Evolutionary conservation across 2,888 invertebrate species (phyloP).

Genomic region (Gasteruption jaculator): DNA sequence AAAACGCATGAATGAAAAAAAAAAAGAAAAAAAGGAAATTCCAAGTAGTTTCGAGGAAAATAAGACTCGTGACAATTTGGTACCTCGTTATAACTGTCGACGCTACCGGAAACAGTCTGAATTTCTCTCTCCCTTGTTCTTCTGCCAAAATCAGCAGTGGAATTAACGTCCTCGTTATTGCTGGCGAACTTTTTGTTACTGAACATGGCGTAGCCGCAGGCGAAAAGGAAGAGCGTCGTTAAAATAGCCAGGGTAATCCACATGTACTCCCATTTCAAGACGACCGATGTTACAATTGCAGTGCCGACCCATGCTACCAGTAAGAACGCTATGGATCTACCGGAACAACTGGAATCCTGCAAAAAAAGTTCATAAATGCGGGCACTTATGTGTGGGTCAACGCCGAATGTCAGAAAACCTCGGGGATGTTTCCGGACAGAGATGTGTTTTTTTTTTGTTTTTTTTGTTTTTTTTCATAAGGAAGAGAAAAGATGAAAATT

Average conservation of each 20-base stretch:
- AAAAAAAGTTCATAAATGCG: too few species aligned
- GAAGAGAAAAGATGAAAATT: too few species aligned
- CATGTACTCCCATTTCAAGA: conserved; percentile 38
- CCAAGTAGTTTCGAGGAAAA: too few species aligned
- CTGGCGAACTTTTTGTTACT: conserved; percentile 21
- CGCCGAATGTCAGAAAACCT: too few species aligned
- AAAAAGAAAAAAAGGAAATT: too few species aligned
- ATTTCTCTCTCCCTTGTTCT: conserved; percentile 24
- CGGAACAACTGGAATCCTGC: conserved; percentile 34
- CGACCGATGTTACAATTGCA: conserved; percentile 35
- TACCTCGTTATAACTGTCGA: conserved; percentile 26
- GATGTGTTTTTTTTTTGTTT: too few species aligned
- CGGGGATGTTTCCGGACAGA: too few species aligned
- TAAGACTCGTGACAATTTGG: neutral
- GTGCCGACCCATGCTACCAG: conserved; percentile 36
- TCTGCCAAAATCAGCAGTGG: conserved; percentile 10
- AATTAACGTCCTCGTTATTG: neutral
- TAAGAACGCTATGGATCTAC: conserved; percentile 34
- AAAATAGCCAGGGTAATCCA: conserved; percentile 36
- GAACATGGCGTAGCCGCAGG: conserved; percentile 35
- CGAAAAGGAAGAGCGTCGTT: conserved; percentile 34
- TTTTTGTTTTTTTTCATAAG: too few species aligned
- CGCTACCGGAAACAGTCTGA: conserved; percentile 28
- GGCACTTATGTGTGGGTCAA: too few species aligned
- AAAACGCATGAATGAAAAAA: too few species aligned